Evolutionary conservation across 2,113 vertebrate species (phyloP).

Genomic region (Papio anubis): DNA sequence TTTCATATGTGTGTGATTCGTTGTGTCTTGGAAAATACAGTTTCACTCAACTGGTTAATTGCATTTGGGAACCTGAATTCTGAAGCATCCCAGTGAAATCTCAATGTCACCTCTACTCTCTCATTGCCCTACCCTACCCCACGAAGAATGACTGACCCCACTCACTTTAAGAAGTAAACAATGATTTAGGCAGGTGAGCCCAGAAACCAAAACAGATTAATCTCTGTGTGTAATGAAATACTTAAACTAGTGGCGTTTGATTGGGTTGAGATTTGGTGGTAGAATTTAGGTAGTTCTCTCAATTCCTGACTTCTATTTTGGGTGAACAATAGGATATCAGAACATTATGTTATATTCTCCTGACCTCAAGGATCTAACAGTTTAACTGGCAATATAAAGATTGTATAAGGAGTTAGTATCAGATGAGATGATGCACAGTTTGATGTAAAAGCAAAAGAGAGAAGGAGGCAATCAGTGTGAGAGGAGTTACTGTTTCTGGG

Average conservation of each 20-base stretch:
- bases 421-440: neutral
- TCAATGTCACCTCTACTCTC: neutral
- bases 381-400: neutral
- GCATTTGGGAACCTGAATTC: neutral
- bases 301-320: neutral
- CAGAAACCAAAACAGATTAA: neutral
- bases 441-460: neutral
- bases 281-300: neutral
- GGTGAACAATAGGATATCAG: neutral
- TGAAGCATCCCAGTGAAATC: neutral
- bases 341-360: neutral
- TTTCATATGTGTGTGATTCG: neutral
- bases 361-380: neutral
- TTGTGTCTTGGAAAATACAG: neutral
- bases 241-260: neutral
- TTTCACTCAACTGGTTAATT: neutral
- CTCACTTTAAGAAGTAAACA: neutral
- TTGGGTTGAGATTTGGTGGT: neutral
- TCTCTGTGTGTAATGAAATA: neutral
- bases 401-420: neutral
- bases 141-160: neutral
- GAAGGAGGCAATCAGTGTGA: neutral
- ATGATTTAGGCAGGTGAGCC: neutral
- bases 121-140: accelerated
- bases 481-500: neutral